Evolutionary conservation across 37 sponge, comb jelly and placozoan species (phyloP).

Genomic region (Halisarca cf. caerulea): DNA sequence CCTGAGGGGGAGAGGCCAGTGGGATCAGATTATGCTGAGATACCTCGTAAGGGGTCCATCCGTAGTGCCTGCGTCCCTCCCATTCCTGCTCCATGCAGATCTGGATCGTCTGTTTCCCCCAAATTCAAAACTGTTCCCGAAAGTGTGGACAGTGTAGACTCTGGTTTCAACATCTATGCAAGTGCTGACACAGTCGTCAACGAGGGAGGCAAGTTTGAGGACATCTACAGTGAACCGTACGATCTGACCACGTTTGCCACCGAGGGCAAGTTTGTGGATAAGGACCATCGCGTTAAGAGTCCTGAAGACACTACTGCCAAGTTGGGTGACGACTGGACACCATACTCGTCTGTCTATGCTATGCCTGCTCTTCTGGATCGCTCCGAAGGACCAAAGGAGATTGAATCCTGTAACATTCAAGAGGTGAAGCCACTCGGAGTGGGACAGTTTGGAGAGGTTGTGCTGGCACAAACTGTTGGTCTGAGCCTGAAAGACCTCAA

Average conservation of each 20-base stretch:
- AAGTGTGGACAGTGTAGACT: neutral
- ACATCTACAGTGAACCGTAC: constrained; percentile 29
- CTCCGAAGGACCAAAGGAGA: neutral
- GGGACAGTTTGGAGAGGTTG: constrained; percentile 83
- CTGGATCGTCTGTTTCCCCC: neutral
- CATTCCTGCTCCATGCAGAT: neutral
- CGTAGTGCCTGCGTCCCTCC: neutral
- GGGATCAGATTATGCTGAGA: no score
- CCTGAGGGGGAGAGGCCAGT: no score
- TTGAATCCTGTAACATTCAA: constrained; percentile 16
- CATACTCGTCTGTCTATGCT: constrained; percentile 69
- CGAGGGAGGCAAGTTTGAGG: neutral
- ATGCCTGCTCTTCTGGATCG: constrained; percentile 31
- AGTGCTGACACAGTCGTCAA: neutral
- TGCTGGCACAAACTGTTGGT: constrained; percentile 68
- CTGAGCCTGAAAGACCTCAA: constrained; percentile 51
- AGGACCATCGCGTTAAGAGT: neutral
- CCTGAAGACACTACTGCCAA: neutral
- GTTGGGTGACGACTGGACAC: constrained; percentile 30
- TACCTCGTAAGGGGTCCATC: neutral
- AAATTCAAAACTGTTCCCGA: neutral
- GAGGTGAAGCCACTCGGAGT: constrained; percentile 56
- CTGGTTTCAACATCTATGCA: constrained; percentile 4
- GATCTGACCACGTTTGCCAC: constrained; percentile 8
- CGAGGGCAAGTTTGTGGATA: no score